Percentiles rank a stretch among this genome's conserved stretches.
Conservation (phyloP, 2,888 invertebrate species). For the Magallana nippona region DNA sequence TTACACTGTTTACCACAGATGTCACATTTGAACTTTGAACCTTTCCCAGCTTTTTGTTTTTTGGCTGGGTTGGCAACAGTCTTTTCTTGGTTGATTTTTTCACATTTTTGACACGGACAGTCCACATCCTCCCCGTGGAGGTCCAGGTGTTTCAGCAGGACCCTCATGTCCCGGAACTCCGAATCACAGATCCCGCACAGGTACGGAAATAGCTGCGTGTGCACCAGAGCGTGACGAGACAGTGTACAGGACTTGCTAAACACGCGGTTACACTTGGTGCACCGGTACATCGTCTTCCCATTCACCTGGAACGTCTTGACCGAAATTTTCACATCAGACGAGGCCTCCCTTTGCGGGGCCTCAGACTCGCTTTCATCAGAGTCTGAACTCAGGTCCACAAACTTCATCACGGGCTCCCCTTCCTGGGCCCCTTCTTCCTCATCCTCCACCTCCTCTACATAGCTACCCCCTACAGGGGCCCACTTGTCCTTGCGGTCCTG, state of each 20-base stretch:
- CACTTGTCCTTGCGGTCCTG: constrained; percentile 39
- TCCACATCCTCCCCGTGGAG: constrained; percentile 49
- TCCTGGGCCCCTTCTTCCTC: constrained; percentile 28
- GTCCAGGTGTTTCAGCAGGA: constrained; percentile 47
- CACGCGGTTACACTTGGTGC: constrained; percentile 46
- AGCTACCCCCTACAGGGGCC: neutral
- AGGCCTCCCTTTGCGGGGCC: neutral
- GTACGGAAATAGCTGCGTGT: constrained; percentile 50
- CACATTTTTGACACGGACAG: constrained; percentile 51
- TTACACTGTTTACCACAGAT: constrained; percentile 58
- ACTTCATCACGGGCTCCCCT: neutral
- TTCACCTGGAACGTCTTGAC: constrained; percentile 48
- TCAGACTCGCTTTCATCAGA: constrained; percentile 19
- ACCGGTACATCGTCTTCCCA: constrained; percentile 51
- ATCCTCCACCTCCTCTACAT: constrained; percentile 22
- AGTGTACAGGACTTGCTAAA: constrained; percentile 50
- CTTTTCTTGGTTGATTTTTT: constrained; percentile 44
- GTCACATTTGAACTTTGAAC: constrained; percentile 56
- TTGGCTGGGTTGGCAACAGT: constrained; percentile 27
- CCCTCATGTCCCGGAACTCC: constrained; percentile 49
- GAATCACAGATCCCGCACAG: constrained; percentile 50
- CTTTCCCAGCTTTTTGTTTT: constrained; percentile 20
- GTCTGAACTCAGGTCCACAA: constrained; percentile 37
- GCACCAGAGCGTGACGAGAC: constrained; percentile 49
- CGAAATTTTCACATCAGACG: constrained; percentile 46